Conservation (phyloP, 2,888 invertebrate species). For the Agrotis ipsilon region DNA sequence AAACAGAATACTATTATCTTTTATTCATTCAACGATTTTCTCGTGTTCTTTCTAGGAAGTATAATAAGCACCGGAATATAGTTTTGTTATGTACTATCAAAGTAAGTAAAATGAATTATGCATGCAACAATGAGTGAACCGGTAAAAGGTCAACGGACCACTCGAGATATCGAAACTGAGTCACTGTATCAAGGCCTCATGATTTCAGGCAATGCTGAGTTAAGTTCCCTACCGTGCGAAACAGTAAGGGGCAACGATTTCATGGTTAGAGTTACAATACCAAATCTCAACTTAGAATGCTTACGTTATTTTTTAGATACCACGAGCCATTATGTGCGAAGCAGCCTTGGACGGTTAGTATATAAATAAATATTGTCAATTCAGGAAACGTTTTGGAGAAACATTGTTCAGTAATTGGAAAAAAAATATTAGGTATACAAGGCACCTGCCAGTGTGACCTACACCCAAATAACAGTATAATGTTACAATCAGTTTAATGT, state of each 20-base stretch:
- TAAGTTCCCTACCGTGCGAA: conserved; percentile 68
- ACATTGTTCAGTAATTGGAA: conserved; percentile 51
- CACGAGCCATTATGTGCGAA: conserved; percentile 40
- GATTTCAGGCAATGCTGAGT: conserved; percentile 82
- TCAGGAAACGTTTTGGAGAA: conserved; percentile 57
- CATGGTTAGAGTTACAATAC: conserved; percentile 70
- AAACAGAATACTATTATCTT: conserved; percentile 18
- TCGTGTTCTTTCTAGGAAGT: conserved; percentile 20
- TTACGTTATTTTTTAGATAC: conserved; percentile 49
- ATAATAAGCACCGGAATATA: conserved; percentile 12
- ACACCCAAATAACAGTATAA: conserved; percentile 44
- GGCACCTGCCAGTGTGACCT: conserved; percentile 38
- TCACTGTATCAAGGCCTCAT: conserved; percentile 88
- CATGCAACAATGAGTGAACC: conserved; percentile 80
- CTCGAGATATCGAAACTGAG: conserved; percentile 88
- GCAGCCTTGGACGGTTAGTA: conserved; percentile 45
- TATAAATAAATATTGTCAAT: conserved; percentile 56
- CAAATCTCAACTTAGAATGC: conserved; percentile 57
- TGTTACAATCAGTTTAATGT: conserved; percentile 23
- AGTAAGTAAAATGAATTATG: conserved; percentile 72
- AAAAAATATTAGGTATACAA: conserved; percentile 45
- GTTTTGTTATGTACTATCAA: conserved; percentile 26
- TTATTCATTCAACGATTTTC: conserved; percentile 23
- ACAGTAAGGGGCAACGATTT: conserved; percentile 72
- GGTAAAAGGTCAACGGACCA: conserved; percentile 89